Conservation (phyloP, 2,888 invertebrate species). For the Camptogramma bilineatum region DNA sequence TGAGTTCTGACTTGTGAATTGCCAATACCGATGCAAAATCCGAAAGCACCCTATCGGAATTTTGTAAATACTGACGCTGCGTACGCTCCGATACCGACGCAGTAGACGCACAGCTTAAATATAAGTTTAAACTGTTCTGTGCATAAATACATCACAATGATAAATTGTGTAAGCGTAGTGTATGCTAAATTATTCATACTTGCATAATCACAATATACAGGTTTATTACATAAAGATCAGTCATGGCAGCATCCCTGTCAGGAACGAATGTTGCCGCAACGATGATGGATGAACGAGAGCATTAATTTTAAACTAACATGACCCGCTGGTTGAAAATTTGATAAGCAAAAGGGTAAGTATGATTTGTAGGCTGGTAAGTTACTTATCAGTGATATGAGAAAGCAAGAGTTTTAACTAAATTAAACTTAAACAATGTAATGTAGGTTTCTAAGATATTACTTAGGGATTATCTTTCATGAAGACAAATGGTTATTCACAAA, state of each 20-base stretch:
- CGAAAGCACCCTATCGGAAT: too few relatives aligned
- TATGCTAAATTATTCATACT: conserved; percentile 11
- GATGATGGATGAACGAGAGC: conserved; percentile 60
- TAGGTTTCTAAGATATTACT: neutral
- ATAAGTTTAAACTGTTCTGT: too few relatives aligned
- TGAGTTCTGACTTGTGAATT: too few relatives aligned
- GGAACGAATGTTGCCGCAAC: conserved; percentile 53
- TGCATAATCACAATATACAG: conserved; percentile 42
- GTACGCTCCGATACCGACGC: too few relatives aligned
- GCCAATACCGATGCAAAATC: too few relatives aligned
- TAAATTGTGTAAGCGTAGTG: neutral
- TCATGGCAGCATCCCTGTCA: conserved; percentile 54
- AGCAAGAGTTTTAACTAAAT: neutral
- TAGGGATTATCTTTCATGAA: neutral
- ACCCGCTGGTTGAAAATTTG: conserved; percentile 52
- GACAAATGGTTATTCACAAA: too few relatives aligned
- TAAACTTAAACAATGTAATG: neutral
- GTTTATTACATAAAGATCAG: conserved; percentile 53
- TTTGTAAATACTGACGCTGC: too few relatives aligned
- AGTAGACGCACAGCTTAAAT: too few relatives aligned
- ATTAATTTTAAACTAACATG: conserved; percentile 65
- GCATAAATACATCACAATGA: neutral
- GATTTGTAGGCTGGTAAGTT: neutral
- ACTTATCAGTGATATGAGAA: neutral
- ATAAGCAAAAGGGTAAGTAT: conserved; percentile 44